Evolutionary conservation across 2,888 invertebrate species (phyloP).

Genomic region (Trachelus iudaicus): DNA sequence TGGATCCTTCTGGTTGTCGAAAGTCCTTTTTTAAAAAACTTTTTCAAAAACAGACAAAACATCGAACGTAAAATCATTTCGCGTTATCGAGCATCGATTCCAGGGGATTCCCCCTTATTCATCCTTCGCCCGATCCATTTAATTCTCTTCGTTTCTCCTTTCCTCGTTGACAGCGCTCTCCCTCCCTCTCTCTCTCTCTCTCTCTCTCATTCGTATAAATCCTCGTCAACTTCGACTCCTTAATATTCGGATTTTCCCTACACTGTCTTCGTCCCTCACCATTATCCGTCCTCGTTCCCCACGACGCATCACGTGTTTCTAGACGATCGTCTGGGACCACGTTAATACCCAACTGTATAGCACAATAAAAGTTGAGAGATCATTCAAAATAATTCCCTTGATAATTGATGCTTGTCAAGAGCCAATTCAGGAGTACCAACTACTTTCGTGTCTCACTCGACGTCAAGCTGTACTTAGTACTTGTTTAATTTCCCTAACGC

Average conservation of each 20-base stretch:
- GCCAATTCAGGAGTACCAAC: conserved; percentile 30
- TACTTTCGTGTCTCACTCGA: too few species aligned
- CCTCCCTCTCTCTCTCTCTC: background rate
- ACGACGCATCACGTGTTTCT: too few species aligned
- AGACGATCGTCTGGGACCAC: too few species aligned
- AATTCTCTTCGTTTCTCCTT: too few species aligned
- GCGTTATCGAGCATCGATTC: background rate
- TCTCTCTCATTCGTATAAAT: background rate
- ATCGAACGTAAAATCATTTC: background rate
- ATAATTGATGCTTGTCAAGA: conserved; percentile 40
- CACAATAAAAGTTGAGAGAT: background rate
- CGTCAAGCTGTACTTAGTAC: too few species aligned
- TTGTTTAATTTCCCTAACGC: too few species aligned
- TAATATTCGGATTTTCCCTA: background rate
- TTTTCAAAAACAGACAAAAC: background rate
- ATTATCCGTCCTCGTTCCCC: too few species aligned
- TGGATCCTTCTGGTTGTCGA: conserved; percentile 4
- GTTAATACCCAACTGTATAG: too few species aligned
- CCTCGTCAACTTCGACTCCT: background rate
- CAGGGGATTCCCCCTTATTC: background rate
- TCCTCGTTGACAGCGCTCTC: too few species aligned
- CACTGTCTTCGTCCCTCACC: background rate
- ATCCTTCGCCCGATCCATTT: background rate
- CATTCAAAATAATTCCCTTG: background rate
- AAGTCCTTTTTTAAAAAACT: conserved; percentile 3